Evolutionary conservation across 2,113 vertebrate species (phyloP).

Genomic region (Macrotis lagotis): DNA sequence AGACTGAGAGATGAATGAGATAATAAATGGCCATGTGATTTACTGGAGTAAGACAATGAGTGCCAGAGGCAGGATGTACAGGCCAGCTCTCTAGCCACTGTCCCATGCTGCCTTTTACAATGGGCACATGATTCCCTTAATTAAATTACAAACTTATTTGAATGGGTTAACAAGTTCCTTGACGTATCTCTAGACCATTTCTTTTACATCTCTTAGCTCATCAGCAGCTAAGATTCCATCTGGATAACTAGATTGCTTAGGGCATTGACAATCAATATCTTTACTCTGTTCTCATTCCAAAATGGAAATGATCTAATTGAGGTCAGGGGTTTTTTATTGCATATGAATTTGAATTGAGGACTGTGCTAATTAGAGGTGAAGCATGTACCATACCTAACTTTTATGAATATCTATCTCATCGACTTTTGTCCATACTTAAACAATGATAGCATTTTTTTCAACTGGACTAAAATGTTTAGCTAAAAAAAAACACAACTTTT

Average conservation of each 20-base stretch:
- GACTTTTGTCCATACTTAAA: conserved; percentile 15
- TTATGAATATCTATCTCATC: background rate
- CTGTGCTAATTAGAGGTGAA: conserved; percentile 45
- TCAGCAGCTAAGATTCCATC: background rate
- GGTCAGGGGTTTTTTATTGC: conserved; percentile 18
- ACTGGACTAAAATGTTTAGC: background rate
- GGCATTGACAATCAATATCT: background rate
- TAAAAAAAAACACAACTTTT: conserved; percentile 35
- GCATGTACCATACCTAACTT: background rate
- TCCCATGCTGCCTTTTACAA: background rate
- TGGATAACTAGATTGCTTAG: background rate
- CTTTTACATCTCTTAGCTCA: conserved; percentile 14
- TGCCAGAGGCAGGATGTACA: background rate
- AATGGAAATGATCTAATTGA: conserved; percentile 19
- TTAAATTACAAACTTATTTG: conserved; percentile 10
- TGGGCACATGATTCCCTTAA: conserved; percentile 14
- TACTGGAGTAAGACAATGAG: background rate
- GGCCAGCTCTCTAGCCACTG: background rate
- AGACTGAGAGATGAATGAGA: background rate
- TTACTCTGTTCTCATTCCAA: conserved; percentile 13
- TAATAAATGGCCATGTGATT: background rate
- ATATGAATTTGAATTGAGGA: conserved; percentile 27
- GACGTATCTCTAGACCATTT: background rate
- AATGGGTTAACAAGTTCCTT: conserved; percentile 6
- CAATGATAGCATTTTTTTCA: background rate